Conservation (phyloP, 1,140 invertebrate species). For the Hylyphantes graminicola region DNA sequence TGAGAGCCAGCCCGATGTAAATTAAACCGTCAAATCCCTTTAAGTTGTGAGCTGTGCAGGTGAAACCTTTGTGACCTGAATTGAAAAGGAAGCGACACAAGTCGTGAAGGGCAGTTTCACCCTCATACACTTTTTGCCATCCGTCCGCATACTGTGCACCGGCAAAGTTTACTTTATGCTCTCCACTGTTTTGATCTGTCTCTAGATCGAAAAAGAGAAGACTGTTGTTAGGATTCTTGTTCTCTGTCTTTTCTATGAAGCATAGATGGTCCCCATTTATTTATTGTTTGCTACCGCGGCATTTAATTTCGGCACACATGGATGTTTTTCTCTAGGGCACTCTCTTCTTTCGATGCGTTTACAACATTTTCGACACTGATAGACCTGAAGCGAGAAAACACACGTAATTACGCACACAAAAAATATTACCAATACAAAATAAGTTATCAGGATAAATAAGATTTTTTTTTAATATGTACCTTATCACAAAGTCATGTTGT, state of each 20-base stretch:
- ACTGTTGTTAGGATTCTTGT: no score
- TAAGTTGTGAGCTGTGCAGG: no score
- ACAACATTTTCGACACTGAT: no score
- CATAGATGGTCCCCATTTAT: not conserved
- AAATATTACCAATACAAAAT: no score
- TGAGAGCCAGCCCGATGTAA: no score
- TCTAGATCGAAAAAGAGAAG: no score
- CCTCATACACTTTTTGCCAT: not conserved
- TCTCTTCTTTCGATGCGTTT: not conserved
- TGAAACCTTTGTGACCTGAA: not conserved
- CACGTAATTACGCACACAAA: not conserved
- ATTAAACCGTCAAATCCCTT: no score
- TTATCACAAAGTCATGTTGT: not conserved
- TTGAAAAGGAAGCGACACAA: conserved; percentile 13
- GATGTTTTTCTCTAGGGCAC: not conserved
- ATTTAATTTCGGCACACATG: not conserved
- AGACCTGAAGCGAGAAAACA: not conserved
- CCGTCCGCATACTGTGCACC: conserved; percentile 9
- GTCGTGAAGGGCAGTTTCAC: not conserved
- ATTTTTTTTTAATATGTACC: not conserved
- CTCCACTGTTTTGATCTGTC: no score
- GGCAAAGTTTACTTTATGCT: no score
- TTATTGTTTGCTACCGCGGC: not conserved
- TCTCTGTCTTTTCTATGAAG: no score
- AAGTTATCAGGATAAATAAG: no score